Evolutionary conservation across 2,113 vertebrate genomes (phyloP).

Genomic region (Muntiacus reevesi): DNA sequence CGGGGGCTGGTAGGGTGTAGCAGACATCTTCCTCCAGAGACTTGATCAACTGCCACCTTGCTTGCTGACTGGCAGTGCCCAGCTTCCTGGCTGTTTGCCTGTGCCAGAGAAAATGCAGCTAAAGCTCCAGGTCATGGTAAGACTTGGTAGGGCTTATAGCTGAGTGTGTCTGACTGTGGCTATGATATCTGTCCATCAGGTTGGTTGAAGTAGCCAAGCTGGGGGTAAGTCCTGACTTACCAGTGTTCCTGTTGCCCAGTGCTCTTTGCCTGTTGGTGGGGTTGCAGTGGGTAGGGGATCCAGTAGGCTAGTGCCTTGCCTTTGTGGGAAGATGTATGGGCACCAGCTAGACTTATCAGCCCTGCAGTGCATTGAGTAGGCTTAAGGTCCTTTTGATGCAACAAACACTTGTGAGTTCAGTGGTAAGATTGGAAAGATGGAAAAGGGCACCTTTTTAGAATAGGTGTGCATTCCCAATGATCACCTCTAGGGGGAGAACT

Average conservation of each 20-base stretch:
- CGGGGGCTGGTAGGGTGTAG: neutral
- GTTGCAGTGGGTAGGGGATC: neutral
- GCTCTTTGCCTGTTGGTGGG: neutral
- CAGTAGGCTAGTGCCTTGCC: neutral
- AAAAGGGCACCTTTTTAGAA: neutral
- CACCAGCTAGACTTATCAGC: neutral
- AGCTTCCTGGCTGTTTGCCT: neutral
- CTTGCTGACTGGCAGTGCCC: neutral
- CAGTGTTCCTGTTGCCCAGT: neutral
- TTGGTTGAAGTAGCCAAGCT: neutral
- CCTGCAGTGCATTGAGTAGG: neutral
- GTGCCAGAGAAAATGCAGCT: neutral
- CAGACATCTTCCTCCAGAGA: neutral
- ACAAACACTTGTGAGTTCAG: neutral
- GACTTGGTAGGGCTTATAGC: neutral
- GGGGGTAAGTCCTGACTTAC: neutral
- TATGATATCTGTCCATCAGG: neutral
- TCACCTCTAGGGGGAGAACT: neutral
- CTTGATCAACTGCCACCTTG: neutral
- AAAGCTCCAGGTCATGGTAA: neutral
- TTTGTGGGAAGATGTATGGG: neutral
- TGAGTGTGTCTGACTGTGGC: neutral
- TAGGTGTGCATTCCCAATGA: neutral
- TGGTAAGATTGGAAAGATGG: neutral
- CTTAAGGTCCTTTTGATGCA: neutral